Evolutionary conservation across 2,888 invertebrate species (phyloP).

Genomic region (Eucera pruinosa): DNA sequence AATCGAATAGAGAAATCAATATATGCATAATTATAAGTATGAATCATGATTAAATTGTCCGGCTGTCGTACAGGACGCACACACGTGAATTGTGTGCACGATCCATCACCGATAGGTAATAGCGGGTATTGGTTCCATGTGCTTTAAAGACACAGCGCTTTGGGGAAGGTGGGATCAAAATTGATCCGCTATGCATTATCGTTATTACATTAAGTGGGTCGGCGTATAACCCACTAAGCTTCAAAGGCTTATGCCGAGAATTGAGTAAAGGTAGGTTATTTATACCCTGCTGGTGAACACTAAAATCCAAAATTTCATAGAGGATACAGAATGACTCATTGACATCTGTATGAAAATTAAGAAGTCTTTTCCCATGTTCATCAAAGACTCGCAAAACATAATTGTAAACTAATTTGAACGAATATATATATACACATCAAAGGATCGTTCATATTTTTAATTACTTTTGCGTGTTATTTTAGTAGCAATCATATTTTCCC

Average conservation of each 20-base stretch:
- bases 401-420: too few relatives aligned
- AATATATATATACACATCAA: too few relatives aligned
- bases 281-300: slow-evolving; percentile 39
- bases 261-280: slow-evolving; percentile 55
- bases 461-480: too few relatives aligned
- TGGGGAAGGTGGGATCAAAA: slow-evolving; percentile 58
- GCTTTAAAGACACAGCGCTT: slow-evolving; percentile 56
- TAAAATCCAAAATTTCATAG: slow-evolving; percentile 36
- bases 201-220: slow-evolving; percentile 61
- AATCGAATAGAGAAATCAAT: slow-evolving; percentile 5
- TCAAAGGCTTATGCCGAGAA: slow-evolving; percentile 57
- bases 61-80: not conserved
- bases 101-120: slow-evolving; percentile 42
- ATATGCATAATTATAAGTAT: slow-evolving; percentile 22
- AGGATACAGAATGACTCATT: slow-evolving; percentile 1
- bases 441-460: too few relatives aligned
- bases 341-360: not conserved
- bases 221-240: slow-evolving; percentile 59
- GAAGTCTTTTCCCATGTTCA: not conserved
- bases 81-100: slow-evolving; percentile 14
- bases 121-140: slow-evolving; percentile 46
- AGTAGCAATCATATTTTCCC: too few relatives aligned
- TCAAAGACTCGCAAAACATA: not conserved
- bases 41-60: slow-evolving; percentile 44
- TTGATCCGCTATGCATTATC: slow-evolving; percentile 62